Evolutionary conservation across 1,140 invertebrate genomes (phyloP), one percentile per base, ranked within the genome.

Genomic region (Drosophila nigromelanica): DNA sequence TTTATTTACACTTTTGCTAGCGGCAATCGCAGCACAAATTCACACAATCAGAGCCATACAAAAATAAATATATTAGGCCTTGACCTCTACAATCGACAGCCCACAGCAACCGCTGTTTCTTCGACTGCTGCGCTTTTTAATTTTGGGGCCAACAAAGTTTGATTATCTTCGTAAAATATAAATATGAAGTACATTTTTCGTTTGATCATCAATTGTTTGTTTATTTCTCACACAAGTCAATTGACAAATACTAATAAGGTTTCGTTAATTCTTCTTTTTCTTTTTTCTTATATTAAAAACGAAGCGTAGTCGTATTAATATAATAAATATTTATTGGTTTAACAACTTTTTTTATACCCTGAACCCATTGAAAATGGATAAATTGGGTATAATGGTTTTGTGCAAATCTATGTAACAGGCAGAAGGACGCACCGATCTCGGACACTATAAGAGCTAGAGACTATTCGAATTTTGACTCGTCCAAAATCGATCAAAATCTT

Each of bases 1-100:
- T 86, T 86, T 81, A 78, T 86, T 86, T 85, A 81, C 80, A 85
- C 81, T 86, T 85, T 86, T 86, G 61, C 80, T 78, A 63, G 61
- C 63, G 50, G 58, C 58, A 68, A 64, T 71, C 39, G 54, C 27
- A 42, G 11, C n/a, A 35, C 47, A 71, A 12, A 56, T 14, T 54
- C 35, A 40, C 35, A 45, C 35, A 43, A 35, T 35, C 11, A 52
- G 10, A 27, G 30, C 43, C 4, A 55, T 62, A 59, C 8, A 12
- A 5, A 42, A 10, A 56, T 24, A 35, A 24, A 47, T 72, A 33
- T 45, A 45, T 67, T 48, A 68, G 67, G 70, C 74, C 74, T 73
- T 76, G 74, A 76, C 74, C 74, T 76, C 74, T 62, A 69, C 74
- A 76, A 76, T 76, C 70, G 66, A 50, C 58, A 39, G 45, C 15